A percentile compares a stretch with the other conserved stretches of the same genome.
Evolutionary conservation across 2,797 vertebrate genomes (phyloP).

Genomic region (Eulemur mongoz): DNA sequence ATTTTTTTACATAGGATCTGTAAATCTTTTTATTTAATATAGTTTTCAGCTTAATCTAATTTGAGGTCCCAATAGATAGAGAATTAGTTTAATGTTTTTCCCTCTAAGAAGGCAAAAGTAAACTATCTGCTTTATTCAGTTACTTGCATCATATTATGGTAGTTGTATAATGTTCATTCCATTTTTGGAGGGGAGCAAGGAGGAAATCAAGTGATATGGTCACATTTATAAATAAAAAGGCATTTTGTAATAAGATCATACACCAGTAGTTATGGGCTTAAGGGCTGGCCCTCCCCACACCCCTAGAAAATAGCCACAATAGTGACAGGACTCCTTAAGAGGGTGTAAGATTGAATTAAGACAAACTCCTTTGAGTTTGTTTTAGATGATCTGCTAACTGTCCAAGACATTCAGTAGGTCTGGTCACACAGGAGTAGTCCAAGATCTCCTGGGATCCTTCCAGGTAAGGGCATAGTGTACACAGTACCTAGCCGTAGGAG

Average conservation of each 20-base stretch:
- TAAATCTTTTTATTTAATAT: conserved; percentile 28
- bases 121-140: neutral
- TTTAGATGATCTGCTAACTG: neutral
- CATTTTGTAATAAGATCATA: neutral
- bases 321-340: neutral
- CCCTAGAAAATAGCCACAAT: neutral
- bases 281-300: neutral
- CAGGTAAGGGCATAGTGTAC: neutral
- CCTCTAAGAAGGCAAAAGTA: neutral
- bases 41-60: neutral
- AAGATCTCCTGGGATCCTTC: neutral
- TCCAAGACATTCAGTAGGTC: neutral
- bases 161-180: neutral
- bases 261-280: neutral
- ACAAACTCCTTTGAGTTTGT: neutral
- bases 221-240: neutral
- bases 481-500: neutral
- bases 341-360: neutral
- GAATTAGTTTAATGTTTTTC: neutral
- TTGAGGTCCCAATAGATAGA: conserved; percentile 1
- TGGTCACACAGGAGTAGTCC: neutral
- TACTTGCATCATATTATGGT: neutral
- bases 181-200: neutral
- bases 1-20: neutral
- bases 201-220: neutral